These are phyloP conservation scores for Manis pentadactyla DNA, from an alignment of 2,797 vertebrate species.

Conservation along the genomic window DNA sequence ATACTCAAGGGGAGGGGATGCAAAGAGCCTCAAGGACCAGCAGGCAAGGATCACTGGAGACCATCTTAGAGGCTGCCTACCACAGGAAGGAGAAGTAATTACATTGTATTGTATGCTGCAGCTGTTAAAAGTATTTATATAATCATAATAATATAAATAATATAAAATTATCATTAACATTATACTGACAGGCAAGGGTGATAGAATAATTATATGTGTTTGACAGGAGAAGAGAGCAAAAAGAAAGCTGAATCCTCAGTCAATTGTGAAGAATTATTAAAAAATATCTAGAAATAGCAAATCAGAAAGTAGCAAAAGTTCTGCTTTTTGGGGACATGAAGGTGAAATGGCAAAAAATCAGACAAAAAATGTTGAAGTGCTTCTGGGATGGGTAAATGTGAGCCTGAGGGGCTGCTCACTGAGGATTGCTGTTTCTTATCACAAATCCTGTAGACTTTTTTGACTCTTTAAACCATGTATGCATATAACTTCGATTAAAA, in stretches of 20 bases:
- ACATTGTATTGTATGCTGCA: background rate
- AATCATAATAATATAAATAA: background rate
- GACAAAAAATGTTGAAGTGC: background rate
- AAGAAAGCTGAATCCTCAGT: background rate
- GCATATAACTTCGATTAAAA: background rate
- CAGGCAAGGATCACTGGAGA: background rate
- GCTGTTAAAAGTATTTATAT: background rate
- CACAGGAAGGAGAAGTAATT: background rate
- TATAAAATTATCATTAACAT: background rate
- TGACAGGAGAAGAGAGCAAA: background rate
- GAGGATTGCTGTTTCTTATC: background rate
- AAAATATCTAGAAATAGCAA: background rate
- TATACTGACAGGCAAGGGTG: background rate
- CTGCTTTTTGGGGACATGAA: constrained; percentile 3
- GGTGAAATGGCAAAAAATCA: background rate
- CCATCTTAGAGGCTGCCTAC: background rate
- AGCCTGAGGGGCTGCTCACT: background rate
- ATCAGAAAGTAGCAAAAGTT: background rate
- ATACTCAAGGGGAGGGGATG: background rate
- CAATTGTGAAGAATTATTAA: background rate
- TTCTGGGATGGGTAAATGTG: background rate
- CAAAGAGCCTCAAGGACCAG: background rate
- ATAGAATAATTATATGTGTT: background rate
- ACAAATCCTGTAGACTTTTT: background rate
- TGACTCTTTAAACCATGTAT: background rate